Conservation (phyloP, 2,797 vertebrate species). For the Distichodus sexfasciatus region DNA sequence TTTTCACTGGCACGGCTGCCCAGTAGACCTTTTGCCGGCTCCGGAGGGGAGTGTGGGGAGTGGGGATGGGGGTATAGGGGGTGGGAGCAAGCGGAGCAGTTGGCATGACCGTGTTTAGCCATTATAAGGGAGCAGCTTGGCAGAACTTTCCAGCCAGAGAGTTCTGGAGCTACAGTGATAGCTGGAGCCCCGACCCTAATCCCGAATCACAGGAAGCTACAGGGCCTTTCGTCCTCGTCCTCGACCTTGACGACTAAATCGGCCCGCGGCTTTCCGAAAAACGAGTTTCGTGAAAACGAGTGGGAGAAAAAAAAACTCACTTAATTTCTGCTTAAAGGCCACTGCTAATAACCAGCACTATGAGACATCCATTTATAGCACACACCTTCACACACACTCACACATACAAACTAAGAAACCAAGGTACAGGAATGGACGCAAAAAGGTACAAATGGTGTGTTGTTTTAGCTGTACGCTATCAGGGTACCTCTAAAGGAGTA, state of each 20-base stretch:
- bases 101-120: constrained; percentile 25
- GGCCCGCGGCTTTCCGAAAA: no score
- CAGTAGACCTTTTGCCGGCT: constrained; percentile 26
- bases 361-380: no score
- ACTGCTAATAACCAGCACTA: not conserved
- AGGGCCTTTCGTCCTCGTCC: not conserved
- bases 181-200: not conserved
- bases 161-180: not conserved
- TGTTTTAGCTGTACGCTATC: no score
- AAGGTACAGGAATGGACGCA: no score
- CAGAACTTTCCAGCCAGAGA: constrained; percentile 22
- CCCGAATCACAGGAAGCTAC: constrained; percentile 6
- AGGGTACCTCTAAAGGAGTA: no score
- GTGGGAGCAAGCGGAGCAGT: constrained; percentile 11
- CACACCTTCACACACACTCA: not conserved
- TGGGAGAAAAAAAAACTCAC: not conserved
- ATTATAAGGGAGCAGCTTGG: constrained; percentile 14
- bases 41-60: constrained; percentile 10
- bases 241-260: no score
- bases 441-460: no score
- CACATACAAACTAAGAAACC: no score
- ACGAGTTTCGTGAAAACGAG: not conserved
- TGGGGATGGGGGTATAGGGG: not conserved
- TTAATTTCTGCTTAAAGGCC: no score
- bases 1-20: constrained; percentile 30